Evolutionary conservation across 2,113 vertebrate species (phyloP).

Genomic region (Plotosus lineatus): DNA sequence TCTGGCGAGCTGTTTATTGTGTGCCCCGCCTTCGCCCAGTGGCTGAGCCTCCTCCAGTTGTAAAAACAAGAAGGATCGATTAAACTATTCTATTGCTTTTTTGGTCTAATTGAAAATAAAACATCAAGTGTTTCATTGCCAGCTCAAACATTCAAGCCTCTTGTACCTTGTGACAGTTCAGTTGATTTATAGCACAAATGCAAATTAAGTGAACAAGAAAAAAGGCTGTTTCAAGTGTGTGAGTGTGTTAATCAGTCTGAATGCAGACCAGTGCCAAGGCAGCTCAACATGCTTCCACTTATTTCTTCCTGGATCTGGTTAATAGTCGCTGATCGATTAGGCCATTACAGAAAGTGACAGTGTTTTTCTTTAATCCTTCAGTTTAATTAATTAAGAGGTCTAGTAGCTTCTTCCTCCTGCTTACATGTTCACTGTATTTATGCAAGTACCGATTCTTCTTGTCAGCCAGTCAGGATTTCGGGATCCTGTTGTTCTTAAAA

Average conservation of each 20-base stretch:
- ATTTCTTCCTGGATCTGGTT: constrained; percentile 46
- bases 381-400: constrained; percentile 51
- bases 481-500: not conserved
- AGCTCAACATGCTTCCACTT: constrained; percentile 26
- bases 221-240: not conserved
- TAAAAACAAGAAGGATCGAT: not conserved
- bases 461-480: not conserved
- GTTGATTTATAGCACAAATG: not conserved
- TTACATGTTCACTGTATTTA: constrained; percentile 16
- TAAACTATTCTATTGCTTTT: not conserved
- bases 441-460: not conserved
- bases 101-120: not conserved
- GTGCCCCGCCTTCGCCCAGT: too few species aligned
- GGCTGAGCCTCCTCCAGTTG: too few species aligned
- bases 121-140: not conserved
- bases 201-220: not conserved
- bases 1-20: too few species aligned
- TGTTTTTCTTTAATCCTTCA: constrained; percentile 43
- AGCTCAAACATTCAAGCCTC: not conserved
- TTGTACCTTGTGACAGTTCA: not conserved
- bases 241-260: constrained; percentile 10
- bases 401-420: not conserved
- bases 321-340: constrained; percentile 53
- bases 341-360: constrained; percentile 32
- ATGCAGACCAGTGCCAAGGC: not conserved